Base-by-base conservation (phyloP, 2,113 vertebrate genomes). In the Sinocyclocheilus rhinocerous region DNA sequence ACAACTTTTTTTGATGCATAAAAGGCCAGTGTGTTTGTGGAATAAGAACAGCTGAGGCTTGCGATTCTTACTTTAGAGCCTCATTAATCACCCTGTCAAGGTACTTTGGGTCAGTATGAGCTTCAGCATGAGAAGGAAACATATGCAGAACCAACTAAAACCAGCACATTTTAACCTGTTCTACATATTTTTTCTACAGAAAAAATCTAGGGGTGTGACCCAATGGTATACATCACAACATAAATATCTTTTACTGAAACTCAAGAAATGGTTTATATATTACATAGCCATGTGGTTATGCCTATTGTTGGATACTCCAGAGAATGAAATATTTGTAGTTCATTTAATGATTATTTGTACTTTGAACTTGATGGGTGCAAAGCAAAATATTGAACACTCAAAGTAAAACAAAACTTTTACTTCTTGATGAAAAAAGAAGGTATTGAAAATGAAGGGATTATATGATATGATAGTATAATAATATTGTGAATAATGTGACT, bases 11-110 rank as follows among this genome's bases (percentile, higher is more conserved):
- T 24, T 76, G 11, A 78, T n/a, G 52, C 52, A n/a, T 26, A n/a
- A 65, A 81, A 45, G 78, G 7, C 36, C 61, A 50, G 39, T 48
- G 2, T 65, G 39, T 81, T 36, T 80, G 57, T 81, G 52, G 52
- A 57, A 39, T 63, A 80, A 63, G 57, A 82, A 20, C 61, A 82
- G 80, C 80, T 67, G 80, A 82, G 29, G 57, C 42, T 29, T 67
- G 80, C 7, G 4, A 4, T 33, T 82, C 59, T 26, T 82, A 22
- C 39, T 69, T 42, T 65, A 69, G 39, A 29, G 61, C 42, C 22
- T 82, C 61, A 82, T 82, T 50, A 50, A 82, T 82, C 80, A 82
- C 7, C 18, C 59, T 82, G 80, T 50, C 59, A 50, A 6, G 3
- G 15, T 6, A 50, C 61, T 67, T 22, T 24, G 13, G 79, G 59